Evolutionary conservation across 1,140 invertebrate species (phyloP), one percentile per base, ranked within the genome.

Genomic region (Drosophila oshimai): DNA sequence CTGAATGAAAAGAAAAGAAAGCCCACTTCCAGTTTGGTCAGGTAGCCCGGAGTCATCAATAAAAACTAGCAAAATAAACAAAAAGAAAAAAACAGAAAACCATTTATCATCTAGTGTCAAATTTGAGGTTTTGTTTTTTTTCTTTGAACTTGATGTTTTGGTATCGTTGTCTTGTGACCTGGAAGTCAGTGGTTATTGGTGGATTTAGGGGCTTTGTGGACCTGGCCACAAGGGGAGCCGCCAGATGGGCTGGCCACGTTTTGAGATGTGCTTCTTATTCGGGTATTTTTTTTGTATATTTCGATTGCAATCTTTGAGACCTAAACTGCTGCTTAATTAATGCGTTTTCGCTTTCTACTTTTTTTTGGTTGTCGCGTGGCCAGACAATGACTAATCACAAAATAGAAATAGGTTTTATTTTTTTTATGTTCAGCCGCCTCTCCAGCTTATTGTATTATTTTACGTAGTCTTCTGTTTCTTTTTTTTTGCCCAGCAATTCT

Each of bases 361-460:
- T n/a, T n/a, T 41, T 62, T 62, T 18, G 45, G 20, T 33, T 62
- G 79, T 86, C 80, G 80, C 80, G 75, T 84, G 80, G 71, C 65
- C 65, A 86, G 81, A 86, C 79, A 86, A 74, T 84, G 75, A 84
- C 80, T 84, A 84, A 84, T 80, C 70, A 54, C 33, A 67, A 65
- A 65, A 67, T 65, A 31, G 22, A 41, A 22, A 39, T 62, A 51
- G n/a, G 29, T 50, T 70, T 44, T 34, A 61, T 22, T 50, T 70
- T 44, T 34, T 71, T 22, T 44, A 36, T 50, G 29, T 74, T 37
- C 33, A 28, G n/a, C 24, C 34, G 26, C 57, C 61, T 45, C 46
- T 39, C 49, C 49, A 31, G 57, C 36, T 41, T 41, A 37, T 39
- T 15, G 51, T 18, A 17, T 53, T 51, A 17, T 53, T 51, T 31